Percentiles rank a stretch among this genome's conserved stretches.
phyloP scores from a whole-genome alignment of 1,140 invertebrate genomes.

The Drosophila repleta region DNA sequence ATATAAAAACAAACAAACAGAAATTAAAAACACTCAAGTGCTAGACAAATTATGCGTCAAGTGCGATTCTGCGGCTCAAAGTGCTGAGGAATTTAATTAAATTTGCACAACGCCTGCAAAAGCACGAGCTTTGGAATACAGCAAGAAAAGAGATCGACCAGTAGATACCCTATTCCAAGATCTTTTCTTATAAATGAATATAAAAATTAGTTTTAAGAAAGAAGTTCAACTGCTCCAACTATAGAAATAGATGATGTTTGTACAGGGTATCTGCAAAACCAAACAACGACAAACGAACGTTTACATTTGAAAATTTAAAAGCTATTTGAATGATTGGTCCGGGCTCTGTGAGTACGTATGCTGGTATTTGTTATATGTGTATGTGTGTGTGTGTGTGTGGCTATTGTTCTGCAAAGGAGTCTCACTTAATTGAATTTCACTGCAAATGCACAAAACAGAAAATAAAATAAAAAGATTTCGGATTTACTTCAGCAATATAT shows the following conservation, averaged over 20 bases:
- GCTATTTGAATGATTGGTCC: conserved; percentile 4
- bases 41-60: conserved; percentile 73
- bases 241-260: not conserved
- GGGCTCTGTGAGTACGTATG: no score
- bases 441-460: not conserved
- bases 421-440: conserved; percentile 69
- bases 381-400: not conserved
- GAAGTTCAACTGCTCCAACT: no score
- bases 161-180: not conserved
- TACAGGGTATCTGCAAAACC: not conserved
- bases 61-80: conserved; percentile 65
- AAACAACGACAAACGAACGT: not conserved
- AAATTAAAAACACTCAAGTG: conserved; percentile 29
- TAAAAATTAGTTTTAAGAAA: no score
- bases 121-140: not conserved
- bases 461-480: not conserved
- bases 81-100: conserved; percentile 75
- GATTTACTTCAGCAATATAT: not conserved
- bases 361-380: not conserved
- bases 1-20: not conserved
- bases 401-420: conserved; percentile 15
- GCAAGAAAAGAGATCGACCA: not conserved
- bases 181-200: no score
- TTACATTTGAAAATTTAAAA: conserved; percentile 12
- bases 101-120: conserved; percentile 38